These are phyloP conservation scores for Leucoraja erinaceus DNA, from an alignment of 2,113 vertebrate genomes.

Conservation along the genomic window DNA sequence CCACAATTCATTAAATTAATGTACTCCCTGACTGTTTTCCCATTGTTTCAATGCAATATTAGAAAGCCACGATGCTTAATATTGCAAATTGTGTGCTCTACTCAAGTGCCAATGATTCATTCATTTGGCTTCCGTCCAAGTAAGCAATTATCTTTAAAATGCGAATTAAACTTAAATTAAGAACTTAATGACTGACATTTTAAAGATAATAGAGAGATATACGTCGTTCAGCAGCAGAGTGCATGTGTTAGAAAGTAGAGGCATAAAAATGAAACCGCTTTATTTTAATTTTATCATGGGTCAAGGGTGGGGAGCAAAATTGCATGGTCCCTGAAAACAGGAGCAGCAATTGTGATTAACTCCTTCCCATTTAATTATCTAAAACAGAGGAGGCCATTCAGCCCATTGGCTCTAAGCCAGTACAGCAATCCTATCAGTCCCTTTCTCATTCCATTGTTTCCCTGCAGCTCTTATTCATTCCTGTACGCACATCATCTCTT, in stretches of 20 bases:
- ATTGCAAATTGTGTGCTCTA: conserved; percentile 4
- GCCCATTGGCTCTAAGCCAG: too few relatives aligned
- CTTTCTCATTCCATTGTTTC: too few relatives aligned
- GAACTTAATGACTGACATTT: conserved; percentile 36
- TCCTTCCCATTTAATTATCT: too few relatives aligned
- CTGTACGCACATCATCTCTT: too few relatives aligned
- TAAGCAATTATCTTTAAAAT: conserved; percentile 36
- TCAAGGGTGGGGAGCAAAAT: too few relatives aligned
- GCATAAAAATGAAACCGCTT: background rate
- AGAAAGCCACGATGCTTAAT: conserved; percentile 15
- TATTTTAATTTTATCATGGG: background rate
- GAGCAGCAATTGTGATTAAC: too few relatives aligned
- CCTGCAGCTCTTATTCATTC: too few relatives aligned
- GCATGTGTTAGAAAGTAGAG: background rate
- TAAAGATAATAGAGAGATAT: conserved; percentile 30
- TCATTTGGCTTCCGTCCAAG: conserved; percentile 21
- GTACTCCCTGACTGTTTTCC: background rate
- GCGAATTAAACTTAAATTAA: conserved; percentile 37
- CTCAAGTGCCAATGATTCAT: conserved; percentile 10
- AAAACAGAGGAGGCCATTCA: too few relatives aligned
- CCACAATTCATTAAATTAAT: background rate
- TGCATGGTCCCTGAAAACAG: too few relatives aligned
- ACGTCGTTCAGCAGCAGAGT: background rate
- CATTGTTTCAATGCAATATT: background rate
- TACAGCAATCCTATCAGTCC: too few relatives aligned